Conservation (phyloP, 2,797 vertebrate species). For the Lycodopsis pacificus region DNA sequence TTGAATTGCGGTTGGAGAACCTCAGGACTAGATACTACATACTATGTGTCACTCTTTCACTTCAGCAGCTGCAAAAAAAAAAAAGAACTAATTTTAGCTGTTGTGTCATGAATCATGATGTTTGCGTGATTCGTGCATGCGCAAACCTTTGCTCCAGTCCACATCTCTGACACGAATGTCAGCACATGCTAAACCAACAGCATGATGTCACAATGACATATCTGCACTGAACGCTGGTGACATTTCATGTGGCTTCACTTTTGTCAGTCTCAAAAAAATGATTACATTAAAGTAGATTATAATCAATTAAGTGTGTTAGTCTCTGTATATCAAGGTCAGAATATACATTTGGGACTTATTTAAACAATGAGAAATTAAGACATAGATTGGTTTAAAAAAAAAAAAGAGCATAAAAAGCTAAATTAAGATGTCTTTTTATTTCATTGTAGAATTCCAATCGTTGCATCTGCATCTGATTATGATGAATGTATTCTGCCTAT, state of each 20-base stretch:
- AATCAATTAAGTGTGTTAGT: not conserved
- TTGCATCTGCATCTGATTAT: not conserved
- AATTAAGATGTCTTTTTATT: not conserved
- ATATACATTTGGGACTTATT: not conserved
- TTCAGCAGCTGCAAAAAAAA: not conserved
- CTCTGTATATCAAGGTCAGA: not conserved
- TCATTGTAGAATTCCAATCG: not conserved
- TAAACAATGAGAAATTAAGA: not conserved
- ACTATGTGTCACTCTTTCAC: not conserved
- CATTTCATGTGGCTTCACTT: not conserved
- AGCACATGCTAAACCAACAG: not conserved
- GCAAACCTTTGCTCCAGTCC: not conserved
- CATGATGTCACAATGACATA: not conserved
- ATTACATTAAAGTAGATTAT: not conserved
- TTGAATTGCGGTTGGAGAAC: not conserved
- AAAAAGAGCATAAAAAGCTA: not conserved
- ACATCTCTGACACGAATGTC: not conserved
- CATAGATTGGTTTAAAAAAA: too few relatives aligned
- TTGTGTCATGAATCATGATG: slow-evolving; percentile 20
- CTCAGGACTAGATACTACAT: not conserved
- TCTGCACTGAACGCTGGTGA: not conserved
- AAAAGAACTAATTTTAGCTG: not conserved
- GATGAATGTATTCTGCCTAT: not conserved
- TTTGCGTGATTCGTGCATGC: slow-evolving; percentile 23
- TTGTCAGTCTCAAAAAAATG: not conserved